A percentile compares a stretch with the other conserved stretches of the same genome.
Conservation (phyloP, 2,113 vertebrate species). For the Ancistrus triradiatus region DNA sequence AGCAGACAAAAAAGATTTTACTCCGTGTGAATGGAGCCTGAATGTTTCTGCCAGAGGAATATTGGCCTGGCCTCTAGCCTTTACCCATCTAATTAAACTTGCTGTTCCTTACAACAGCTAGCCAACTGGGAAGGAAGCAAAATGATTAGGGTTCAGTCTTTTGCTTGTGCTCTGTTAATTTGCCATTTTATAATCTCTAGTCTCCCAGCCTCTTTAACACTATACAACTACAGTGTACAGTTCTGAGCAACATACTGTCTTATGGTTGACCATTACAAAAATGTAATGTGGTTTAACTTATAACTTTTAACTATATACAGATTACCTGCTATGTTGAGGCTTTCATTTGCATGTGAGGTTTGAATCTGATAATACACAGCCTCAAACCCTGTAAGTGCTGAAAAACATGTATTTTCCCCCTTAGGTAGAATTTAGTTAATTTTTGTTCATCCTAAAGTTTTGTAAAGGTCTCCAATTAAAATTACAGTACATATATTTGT, state of each 20-base stretch:
- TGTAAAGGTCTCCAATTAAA: too few species aligned
- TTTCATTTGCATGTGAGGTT: too few species aligned
- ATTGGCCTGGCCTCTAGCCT: not conserved
- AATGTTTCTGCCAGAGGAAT: not conserved
- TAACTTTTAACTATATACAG: too few species aligned
- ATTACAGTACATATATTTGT: too few species aligned
- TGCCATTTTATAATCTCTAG: not conserved
- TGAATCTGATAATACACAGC: too few species aligned
- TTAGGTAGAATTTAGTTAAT: too few species aligned
- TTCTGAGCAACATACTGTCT: not conserved
- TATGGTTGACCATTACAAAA: too few species aligned
- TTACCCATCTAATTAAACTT: constrained; percentile 30
- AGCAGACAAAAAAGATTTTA: not conserved
- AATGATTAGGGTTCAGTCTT: constrained; percentile 6
- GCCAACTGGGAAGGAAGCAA: not conserved
- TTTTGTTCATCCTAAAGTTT: too few species aligned
- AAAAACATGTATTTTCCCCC: too few species aligned
- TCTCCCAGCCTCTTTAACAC: not conserved
- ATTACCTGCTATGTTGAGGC: too few species aligned
- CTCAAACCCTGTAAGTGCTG: too few species aligned
- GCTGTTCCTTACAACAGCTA: constrained; percentile 8
- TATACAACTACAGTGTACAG: not conserved
- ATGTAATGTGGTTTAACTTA: too few species aligned
- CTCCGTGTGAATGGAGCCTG: not conserved
- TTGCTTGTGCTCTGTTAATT: not conserved